These are phyloP conservation scores for Acrobasis repandana DNA, from an alignment of 2,888 invertebrate genomes.

Conservation along the genomic window DNA sequence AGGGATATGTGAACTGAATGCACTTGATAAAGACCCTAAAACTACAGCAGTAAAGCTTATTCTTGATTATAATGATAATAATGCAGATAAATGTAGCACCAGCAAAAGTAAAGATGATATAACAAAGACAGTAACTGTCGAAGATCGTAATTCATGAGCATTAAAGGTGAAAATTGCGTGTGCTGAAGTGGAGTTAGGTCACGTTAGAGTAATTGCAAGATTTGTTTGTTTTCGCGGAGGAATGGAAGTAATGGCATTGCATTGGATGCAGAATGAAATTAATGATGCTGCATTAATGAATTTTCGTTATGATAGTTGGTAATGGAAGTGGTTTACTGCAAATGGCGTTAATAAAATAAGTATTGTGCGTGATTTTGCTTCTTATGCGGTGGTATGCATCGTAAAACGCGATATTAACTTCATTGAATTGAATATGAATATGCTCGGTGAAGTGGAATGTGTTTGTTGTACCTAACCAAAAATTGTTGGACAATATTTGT, in stretches of 20 bases:
- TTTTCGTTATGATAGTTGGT: conserved; percentile 70
- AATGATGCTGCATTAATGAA: conserved; percentile 76
- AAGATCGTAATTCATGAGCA: conserved; percentile 38
- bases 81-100: conserved; percentile 45
- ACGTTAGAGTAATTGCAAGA: conserved; percentile 74
- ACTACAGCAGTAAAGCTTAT: conserved; percentile 44
- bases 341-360: conserved; percentile 37
- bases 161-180: conserved; percentile 42
- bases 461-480: too few species aligned
- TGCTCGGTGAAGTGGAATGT: background rate
- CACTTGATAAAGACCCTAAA: conserved; percentile 40
- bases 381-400: conserved; percentile 17
- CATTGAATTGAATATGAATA: conserved; percentile 8
- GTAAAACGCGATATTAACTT: conserved; percentile 15
- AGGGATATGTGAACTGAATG: conserved; percentile 47
- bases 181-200: conserved; percentile 32
- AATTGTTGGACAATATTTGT: too few species aligned
- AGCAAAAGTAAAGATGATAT: conserved; percentile 51
- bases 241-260: conserved; percentile 73
- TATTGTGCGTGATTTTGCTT: conserved; percentile 20
- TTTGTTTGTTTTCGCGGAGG: conserved; percentile 78
- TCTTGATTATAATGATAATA: conserved; percentile 39
- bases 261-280: conserved; percentile 67
- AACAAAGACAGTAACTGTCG: conserved; percentile 37
- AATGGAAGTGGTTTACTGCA: conserved; percentile 60